A percentile compares a stretch with the other conserved stretches of the same genome.
Evolutionary conservation across 2,888 invertebrate genomes (phyloP).

Genomic region (Scelioninae gen. 2): DNA sequence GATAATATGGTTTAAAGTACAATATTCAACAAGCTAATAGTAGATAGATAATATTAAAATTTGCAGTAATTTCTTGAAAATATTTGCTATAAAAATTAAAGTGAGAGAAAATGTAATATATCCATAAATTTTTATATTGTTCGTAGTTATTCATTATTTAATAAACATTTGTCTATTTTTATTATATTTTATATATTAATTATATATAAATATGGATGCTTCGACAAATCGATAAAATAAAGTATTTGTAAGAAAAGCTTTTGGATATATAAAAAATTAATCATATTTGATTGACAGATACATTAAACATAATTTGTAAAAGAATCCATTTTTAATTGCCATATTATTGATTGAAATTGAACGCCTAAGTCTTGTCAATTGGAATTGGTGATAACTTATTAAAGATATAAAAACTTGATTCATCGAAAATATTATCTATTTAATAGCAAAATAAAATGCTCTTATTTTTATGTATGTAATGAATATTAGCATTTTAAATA

Average conservation of each 20-base stretch:
- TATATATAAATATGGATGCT: too few species aligned
- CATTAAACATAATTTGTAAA: constrained; percentile 1
- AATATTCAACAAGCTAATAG: constrained; percentile 4
- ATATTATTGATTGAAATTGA: not conserved
- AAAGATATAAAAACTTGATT: not conserved
- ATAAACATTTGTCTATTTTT: not conserved
- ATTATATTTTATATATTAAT: too few species aligned
- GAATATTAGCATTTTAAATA: constrained; percentile 1
- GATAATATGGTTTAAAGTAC: constrained; percentile 7
- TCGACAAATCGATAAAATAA: too few species aligned
- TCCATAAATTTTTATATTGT: too few species aligned
- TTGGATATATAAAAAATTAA: not conserved
- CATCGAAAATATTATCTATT: constrained; percentile 4
- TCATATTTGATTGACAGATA: not conserved
- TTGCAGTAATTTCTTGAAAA: not conserved
- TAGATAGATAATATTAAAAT: not conserved
- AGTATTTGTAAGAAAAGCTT: not conserved
- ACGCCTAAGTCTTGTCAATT: not conserved
- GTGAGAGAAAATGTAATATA: too few species aligned
- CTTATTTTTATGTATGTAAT: not conserved
- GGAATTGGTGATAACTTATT: constrained; percentile 1
- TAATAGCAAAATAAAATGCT: not conserved
- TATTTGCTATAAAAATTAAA: too few species aligned
- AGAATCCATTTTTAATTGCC: not conserved
- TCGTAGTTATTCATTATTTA: too few species aligned